phyloP scores from a whole-genome alignment of 2,797 vertebrate species.

The Falco concolor region DNA sequence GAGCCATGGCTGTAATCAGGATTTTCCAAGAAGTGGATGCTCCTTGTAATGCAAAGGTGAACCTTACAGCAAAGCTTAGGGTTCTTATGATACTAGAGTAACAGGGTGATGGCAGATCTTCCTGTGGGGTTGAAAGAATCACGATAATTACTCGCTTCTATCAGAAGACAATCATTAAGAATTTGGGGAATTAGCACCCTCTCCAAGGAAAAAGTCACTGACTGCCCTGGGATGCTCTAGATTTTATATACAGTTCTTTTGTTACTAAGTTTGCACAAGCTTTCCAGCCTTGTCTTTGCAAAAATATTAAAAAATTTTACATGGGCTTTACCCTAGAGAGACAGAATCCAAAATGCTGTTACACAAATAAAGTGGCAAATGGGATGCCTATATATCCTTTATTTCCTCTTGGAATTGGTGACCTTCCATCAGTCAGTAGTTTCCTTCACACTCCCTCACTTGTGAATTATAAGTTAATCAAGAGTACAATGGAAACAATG shows the following conservation, averaged over 20 bases:
- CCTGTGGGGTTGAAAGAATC: background rate
- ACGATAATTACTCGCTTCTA: background rate
- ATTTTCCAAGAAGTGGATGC: background rate
- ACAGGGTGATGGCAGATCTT: background rate
- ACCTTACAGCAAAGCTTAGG: background rate
- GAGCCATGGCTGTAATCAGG: background rate
- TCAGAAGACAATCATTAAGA: background rate
- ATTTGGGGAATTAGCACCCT: background rate
- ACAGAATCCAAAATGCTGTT: slow-evolving; percentile 5
- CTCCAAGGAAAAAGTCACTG: slow-evolving; percentile 10
- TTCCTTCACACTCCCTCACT: slow-evolving; percentile 64
- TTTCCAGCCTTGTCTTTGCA: slow-evolving; percentile 2
- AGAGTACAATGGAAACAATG: slow-evolving; percentile 60
- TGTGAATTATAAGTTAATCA: slow-evolving; percentile 65
- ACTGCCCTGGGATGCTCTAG: background rate
- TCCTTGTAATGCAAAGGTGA: background rate
- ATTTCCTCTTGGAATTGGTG: slow-evolving; percentile 62
- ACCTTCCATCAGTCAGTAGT: slow-evolving; percentile 59
- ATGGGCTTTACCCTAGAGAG: slow-evolving; percentile 25
- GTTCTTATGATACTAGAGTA: background rate
- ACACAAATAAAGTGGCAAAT: slow-evolving; percentile 53
- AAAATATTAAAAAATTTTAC: slow-evolving; percentile 44
- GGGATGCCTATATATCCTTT: slow-evolving; percentile 47
- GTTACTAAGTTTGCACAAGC: background rate
- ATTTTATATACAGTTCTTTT: background rate